Base-by-base conservation (phyloP, 2,888 invertebrate genomes). In the Priocnemis perturbator region DNA sequence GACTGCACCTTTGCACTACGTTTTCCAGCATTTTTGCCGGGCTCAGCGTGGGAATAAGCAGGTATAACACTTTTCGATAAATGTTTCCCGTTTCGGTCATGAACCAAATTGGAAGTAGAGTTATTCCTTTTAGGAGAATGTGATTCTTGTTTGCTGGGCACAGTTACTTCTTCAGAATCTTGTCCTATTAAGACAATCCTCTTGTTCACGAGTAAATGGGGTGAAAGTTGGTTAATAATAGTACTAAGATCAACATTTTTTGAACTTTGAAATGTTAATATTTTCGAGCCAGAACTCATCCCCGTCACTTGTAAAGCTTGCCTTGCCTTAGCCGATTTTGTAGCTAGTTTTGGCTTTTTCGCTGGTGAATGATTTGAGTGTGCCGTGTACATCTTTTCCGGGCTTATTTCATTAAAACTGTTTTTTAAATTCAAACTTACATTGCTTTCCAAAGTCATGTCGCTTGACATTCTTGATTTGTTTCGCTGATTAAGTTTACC, bases 121-220 rank as follows among this genome's bases (percentile, higher is more conserved):
- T 47, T 47, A 3, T 11, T 20, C 21, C 56, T 65, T 58, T 60
- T 67, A 7, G 19, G 3, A 0, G 52, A 3, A n/a, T n/a, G 45
- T 14, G 47, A 37, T 26, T 73, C 75, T 45, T 59, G 50, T 9
- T 58, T 71, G 3, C 44, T 66, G 52, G 21, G 30, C 0, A 20
- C 26, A 20, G 55, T 11, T 21, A 71, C 23, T 2, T 71, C 62
- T 15, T 81, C 70, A 0, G 79, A 47, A 56, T 82, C 73, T 19
- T 83, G 79, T 7, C 75, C 80, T 3, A 86, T 71, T 47, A 86
- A 77, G 21, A 86, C 68, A 9, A 86, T 78, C 64, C 84, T 83
- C 30, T 85, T 84, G 14, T 77, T 79, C 17, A 72, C 77, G 7
- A 77, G 70, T 0, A 82, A 71, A 11, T 82, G 78, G 21, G 81